Evolutionary conservation across 2,888 invertebrate species (phyloP), one percentile per base, ranked within the genome.

Genomic region (Philereme vetulata): DNA sequence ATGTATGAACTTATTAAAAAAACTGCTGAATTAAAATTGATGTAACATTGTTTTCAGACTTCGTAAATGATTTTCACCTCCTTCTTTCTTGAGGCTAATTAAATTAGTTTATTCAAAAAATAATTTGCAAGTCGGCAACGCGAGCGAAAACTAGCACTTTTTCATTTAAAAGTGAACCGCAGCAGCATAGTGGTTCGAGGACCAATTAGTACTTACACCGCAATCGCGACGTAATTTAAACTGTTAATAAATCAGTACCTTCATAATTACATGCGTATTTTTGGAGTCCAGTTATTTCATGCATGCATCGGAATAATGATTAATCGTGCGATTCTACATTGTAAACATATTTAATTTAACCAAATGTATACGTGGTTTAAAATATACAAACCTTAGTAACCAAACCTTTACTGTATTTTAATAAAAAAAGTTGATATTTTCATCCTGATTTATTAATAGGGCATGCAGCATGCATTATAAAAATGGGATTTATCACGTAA

Each of bases 191-290:
- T 38, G 7, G 38, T 38, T 38, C 35, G 35, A 36, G 35, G 35
- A 36, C 35, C 51, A 58, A 58, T 62, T 62, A 62, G 50, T 40
- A 42, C 51, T 57, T 51, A 33, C 44, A 4, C 50, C 56, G 42
- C 46, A 21, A 7, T 5, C 10, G 43, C 38, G 36, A 10, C 49
- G 40, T 56, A 56, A 44, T 45, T 55, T 44, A 51, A 45, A 44
- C 47, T 51, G 57, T 47, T 51, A 48, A 48, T 48, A 52, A 58
- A 47, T 51, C 42, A 51, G 51, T 46, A 32, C 42, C 42, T 3
- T 40, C 40, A 32, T 50, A 45, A 53, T 40, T 46, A 49, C 46
- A 21, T 35, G 46, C 44, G 52, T 44, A 32, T 3, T 35, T 36
- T 47, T 10, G 32, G 44, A 50, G 50, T 54, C 40, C 35, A 46